Evolutionary conservation across 2,888 invertebrate genomes (phyloP), one percentile per base, ranked within the genome.

Genomic region (Drosophila paramelanica): DNA sequence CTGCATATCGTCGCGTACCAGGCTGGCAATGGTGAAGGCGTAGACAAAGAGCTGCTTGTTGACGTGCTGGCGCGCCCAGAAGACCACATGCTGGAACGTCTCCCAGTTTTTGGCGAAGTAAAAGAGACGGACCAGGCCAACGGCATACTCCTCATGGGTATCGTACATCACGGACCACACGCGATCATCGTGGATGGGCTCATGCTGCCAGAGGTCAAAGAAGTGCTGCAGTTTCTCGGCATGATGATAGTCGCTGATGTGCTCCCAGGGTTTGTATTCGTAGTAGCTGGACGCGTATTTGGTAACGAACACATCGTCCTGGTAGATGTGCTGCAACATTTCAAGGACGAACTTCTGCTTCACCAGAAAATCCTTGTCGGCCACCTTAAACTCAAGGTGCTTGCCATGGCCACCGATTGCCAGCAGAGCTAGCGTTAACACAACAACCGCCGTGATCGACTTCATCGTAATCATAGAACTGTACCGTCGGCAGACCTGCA

Each of bases 21-120:
- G 85, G 7, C 94, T 90, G 41, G 95, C 95, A 11, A 94, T 93
- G 78, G 94, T 93, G 86, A 94, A 93, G 5, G 94, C 93, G 85
- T 95, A 95, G 5, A 94, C 89, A 92, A 95, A 96, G 88, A 94
- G 92, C 52, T 94, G 93, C 73, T 94, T 94, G 91, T 96, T 95
- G 27, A 95, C 89, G 81, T 94, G 90, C 60, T 94, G 92, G 50
- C 96, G 95, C 11, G 95, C 94, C 94, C 95, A 96, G 52, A 94
- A 94, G 47, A 95, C 95, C 2, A 95, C 94, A 81, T 95, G 94
- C 91, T 94, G 94, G 93, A 96, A 96, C 20, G 95, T 95, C n/a
- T 94, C 94, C 92, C 94, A 96, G 90, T 96, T 95, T 91, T 95
- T 95, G 76, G 96, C 95, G 66, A 94, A 94, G 91, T 94, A 94